These are phyloP conservation scores for Oreochromis tanganicae DNA, from an alignment of 2,113 vertebrate species.

Conservation along the genomic window DNA sequence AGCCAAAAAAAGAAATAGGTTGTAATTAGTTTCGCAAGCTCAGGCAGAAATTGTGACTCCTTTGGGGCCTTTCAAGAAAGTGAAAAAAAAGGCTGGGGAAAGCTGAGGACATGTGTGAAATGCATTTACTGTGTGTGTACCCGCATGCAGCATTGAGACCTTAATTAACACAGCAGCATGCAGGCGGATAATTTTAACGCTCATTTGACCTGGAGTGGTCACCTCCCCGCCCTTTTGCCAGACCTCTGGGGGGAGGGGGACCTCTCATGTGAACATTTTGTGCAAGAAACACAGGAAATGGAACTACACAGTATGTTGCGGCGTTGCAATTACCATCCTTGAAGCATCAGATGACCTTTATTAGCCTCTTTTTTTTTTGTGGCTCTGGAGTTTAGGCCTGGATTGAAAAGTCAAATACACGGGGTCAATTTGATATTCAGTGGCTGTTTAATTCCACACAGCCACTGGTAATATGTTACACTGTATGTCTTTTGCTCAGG, in stretches of 20 bases:
- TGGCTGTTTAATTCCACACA: not conserved
- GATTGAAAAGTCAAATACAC: not conserved
- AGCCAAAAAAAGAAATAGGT: not conserved
- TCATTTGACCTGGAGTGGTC: conserved; percentile 32
- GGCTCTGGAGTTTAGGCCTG: not conserved
- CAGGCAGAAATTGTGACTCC: not conserved
- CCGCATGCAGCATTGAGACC: not conserved
- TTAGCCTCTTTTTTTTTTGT: not conserved
- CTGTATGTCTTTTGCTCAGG: not conserved
- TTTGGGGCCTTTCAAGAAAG: not conserved
- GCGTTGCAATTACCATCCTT: conserved; percentile 23
- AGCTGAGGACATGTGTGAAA: not conserved
- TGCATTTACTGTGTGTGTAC: not conserved
- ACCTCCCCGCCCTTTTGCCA: conserved; percentile 1
- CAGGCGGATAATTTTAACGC: conserved; percentile 30
- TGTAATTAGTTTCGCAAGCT: conserved; percentile 26
- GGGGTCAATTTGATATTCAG: conserved; percentile 23
- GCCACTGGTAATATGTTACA: not conserved
- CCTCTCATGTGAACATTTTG: conserved; percentile 5
- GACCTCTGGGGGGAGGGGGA: not conserved
- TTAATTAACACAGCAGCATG: conserved; percentile 42
- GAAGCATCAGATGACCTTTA: conserved; percentile 32
- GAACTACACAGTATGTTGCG: conserved; percentile 40
- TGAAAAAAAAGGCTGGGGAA: not conserved
- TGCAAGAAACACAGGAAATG: not conserved